A percentile compares a stretch with the other conserved stretches of the same genome.
These are phyloP conservation scores for Hipparchia sbordonii DNA, from an alignment of 2,888 invertebrate genomes.

Conservation along the genomic window DNA sequence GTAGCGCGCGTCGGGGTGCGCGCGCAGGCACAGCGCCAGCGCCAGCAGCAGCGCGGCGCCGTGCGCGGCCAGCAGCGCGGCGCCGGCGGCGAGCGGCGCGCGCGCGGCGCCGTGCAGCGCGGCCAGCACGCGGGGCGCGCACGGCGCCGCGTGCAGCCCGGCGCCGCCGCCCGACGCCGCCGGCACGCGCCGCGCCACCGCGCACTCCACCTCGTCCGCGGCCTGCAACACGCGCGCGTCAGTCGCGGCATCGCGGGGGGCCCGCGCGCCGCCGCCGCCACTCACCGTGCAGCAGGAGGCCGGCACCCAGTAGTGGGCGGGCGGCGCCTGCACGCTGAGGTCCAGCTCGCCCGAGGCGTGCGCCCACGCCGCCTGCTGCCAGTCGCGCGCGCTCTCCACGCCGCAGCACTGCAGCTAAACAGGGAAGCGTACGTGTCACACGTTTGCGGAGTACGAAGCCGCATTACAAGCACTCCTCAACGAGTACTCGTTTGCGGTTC, in stretches of 20 bases:
- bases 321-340: conserved; percentile 64
- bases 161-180: conserved; percentile 48
- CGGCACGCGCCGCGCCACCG: conserved; percentile 54
- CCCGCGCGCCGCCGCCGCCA: conserved; percentile 52
- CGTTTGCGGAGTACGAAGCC: too few relatives aligned
- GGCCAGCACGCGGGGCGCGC: conserved; percentile 57
- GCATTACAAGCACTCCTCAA: too few relatives aligned
- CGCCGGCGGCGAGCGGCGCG: conserved; percentile 58
- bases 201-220: conserved; percentile 45
- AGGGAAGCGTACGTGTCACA: neutral
- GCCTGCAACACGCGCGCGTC: conserved; percentile 30
- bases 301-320: conserved; percentile 65
- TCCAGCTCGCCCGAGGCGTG: conserved; percentile 50
- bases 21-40: conserved; percentile 66
- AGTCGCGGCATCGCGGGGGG: conserved; percentile 43
- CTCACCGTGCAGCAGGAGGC: conserved; percentile 58
- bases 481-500: too few relatives aligned
- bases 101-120: conserved; percentile 54
- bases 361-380: conserved; percentile 81
- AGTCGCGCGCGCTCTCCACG: conserved; percentile 96
- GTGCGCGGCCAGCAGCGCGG: conserved; percentile 64
- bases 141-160: conserved; percentile 56
- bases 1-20: conserved; percentile 54
- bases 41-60: conserved; percentile 65
- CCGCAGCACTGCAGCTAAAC: conserved; percentile 94